phyloP scores from a whole-genome alignment of 2,113 vertebrate species.

The Phalacrocorax aristotelis region DNA sequence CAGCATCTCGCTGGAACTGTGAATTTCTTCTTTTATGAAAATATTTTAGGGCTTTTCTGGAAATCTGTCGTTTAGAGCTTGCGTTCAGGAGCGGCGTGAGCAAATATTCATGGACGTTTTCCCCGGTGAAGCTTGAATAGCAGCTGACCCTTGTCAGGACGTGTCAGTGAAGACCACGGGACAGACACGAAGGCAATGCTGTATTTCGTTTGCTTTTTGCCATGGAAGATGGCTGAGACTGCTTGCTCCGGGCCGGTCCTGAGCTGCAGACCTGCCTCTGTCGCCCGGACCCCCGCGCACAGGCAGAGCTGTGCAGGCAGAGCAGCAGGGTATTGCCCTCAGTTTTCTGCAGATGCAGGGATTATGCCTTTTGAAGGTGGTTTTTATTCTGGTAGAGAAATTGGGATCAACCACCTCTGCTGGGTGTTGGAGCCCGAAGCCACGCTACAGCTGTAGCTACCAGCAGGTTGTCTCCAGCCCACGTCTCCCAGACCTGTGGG shows the following conservation, averaged over 20 bases:
- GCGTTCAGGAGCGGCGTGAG: fast-evolving
- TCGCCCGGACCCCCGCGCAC: fast-evolving
- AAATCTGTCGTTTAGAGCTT: background rate
- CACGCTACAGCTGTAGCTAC: background rate
- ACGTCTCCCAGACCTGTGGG: background rate
- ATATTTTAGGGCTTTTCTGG: background rate
- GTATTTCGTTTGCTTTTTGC: background rate
- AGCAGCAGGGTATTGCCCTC: background rate
- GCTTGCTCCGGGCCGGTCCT: background rate
- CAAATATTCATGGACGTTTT: background rate
- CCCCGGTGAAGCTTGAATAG: background rate
- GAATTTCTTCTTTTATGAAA: background rate
- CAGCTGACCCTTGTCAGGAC: background rate
- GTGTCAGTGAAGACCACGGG: background rate
- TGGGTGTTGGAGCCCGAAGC: background rate
- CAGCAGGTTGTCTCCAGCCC: background rate
- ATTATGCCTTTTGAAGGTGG: background rate
- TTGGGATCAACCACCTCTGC: background rate
- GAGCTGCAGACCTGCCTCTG: background rate
- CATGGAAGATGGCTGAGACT: fast-evolving
- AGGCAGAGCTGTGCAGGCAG: background rate
- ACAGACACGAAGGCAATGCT: background rate
- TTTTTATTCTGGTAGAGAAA: background rate
- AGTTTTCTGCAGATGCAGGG: background rate
- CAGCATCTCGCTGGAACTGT: background rate